Evolutionary conservation across 2,888 invertebrate genomes (phyloP).

Genomic region (Isotomurus palustris): DNA sequence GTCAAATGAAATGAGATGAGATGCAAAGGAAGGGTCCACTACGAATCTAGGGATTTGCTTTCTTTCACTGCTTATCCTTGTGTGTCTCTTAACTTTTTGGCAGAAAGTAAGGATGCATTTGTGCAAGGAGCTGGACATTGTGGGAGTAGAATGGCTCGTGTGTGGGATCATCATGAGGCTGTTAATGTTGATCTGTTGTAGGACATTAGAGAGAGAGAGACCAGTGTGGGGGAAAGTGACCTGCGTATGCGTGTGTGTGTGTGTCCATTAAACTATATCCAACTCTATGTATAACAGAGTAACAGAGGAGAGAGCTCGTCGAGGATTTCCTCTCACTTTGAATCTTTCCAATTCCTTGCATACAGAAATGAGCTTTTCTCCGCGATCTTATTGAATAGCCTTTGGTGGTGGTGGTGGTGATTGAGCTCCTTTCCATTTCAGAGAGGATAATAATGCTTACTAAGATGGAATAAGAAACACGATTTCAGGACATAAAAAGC

Average conservation of each 20-base stretch:
- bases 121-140: no score
- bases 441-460: conserved; percentile 9
- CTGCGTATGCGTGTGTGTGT: neutral
- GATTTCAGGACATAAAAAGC: conserved; percentile 6
- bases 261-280: neutral
- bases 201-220: no score
- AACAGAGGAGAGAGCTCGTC: neutral
- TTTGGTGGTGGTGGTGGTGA: neutral
- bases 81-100: no score
- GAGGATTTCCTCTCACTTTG: conserved; percentile 6
- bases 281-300: neutral
- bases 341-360: conserved; percentile 8
- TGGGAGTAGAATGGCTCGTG: no score
- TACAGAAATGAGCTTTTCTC: conserved; percentile 13
- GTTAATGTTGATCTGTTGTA: no score
- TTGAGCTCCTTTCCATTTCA: neutral
- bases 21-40: neutral
- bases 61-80: no score
- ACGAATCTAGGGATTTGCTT: no score
- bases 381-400: neutral
- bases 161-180: no score
- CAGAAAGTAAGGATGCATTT: no score
- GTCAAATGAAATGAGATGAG: neutral
- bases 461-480: conserved; percentile 9
- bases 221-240: neutral